Percentiles rank a stretch among this genome's conserved stretches.
These are phyloP conservation scores for Scomber scombrus DNA, from an alignment of 2,113 vertebrate genomes.

Conservation along the genomic window DNA sequence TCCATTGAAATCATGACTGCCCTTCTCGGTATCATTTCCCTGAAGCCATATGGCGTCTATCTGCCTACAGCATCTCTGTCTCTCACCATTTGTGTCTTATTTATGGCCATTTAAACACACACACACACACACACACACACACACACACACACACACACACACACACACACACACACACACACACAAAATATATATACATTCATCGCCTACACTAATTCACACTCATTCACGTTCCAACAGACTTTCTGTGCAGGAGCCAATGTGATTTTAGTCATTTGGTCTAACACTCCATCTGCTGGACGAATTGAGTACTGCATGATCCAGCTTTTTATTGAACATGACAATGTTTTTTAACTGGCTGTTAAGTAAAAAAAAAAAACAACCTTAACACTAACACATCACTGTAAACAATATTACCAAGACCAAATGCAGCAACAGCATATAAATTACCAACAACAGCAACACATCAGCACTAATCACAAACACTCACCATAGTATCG, in stretches of 20 bases:
- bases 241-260: not conserved
- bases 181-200: conserved; percentile 12
- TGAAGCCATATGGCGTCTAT: conserved; percentile 22
- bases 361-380: no score
- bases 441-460: not conserved
- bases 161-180: not conserved
- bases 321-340: not conserved
- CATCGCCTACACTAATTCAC: conserved; percentile 5
- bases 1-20: conserved; percentile 12
- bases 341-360: no score
- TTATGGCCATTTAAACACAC: not conserved
- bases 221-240: not conserved
- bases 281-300: conserved; percentile 59
- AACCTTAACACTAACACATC: no score
- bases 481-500: not conserved
- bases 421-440: not conserved
- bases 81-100: conserved; percentile 7
- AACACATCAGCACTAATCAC: not conserved
- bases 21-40: not conserved
- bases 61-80: not conserved
- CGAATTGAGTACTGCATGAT: not conserved
- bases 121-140: not conserved
- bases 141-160: not conserved
- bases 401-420: not conserved
- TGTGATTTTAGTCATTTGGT: not conserved